Conservation (phyloP, 2,888 invertebrate species). For the Xanthia togata region DNA sequence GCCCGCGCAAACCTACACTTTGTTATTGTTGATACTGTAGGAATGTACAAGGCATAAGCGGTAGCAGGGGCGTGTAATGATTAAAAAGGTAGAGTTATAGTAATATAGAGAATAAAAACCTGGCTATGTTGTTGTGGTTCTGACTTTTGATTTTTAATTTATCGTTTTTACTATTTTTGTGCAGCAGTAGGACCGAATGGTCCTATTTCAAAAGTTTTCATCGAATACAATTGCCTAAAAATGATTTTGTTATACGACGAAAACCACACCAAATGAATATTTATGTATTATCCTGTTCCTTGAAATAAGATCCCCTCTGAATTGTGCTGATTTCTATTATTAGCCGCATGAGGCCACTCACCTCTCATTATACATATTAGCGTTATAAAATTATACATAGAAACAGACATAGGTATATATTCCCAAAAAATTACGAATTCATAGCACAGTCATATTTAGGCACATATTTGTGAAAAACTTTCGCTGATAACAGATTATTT, state of each 20-base stretch:
- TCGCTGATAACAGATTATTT: background rate
- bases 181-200: background rate
- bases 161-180: background rate
- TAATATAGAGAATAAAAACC: background rate
- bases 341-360: background rate
- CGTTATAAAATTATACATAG: background rate
- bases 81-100: background rate
- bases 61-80: slow-evolving; percentile 1
- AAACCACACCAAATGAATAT: background rate
- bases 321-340: background rate
- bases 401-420: background rate
- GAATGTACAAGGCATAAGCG: slow-evolving; percentile 34
- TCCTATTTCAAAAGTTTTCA: background rate
- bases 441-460: background rate
- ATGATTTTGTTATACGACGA: background rate
- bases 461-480: background rate
- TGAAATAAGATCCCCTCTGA: background rate
- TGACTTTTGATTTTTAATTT: too few species aligned
- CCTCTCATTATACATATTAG: background rate
- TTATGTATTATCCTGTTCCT: background rate
- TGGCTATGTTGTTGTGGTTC: background rate
- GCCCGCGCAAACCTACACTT: slow-evolving; percentile 61
- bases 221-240: background rate
- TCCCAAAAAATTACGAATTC: background rate
- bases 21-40: slow-evolving; percentile 48